These are phyloP conservation scores for Struthidea cinerea DNA, from an alignment of 2,113 vertebrate genomes.

Conservation along the genomic window DNA sequence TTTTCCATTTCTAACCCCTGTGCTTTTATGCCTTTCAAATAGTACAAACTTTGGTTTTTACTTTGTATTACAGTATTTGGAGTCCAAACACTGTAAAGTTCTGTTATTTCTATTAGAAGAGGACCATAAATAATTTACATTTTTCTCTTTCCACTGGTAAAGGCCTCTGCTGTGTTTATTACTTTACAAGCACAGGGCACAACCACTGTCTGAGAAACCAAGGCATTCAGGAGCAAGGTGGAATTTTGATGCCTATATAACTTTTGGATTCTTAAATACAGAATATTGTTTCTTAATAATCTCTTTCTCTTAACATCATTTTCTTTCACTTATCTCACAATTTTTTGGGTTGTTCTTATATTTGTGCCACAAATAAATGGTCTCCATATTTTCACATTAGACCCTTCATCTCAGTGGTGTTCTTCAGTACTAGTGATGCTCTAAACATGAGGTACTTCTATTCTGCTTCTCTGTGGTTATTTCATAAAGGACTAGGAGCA, in stretches of 20 bases:
- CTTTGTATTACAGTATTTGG: background rate
- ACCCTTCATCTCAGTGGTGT: background rate
- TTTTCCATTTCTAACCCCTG: background rate
- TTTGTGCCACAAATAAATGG: background rate
- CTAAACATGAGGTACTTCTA: background rate
- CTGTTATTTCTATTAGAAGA: background rate
- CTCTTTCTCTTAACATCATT: background rate
- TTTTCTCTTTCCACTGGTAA: background rate
- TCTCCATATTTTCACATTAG: background rate
- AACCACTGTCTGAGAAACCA: background rate
- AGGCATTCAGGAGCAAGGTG: rapidly evolving
- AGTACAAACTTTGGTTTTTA: background rate
- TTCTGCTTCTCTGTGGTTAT: background rate
- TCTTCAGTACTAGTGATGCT: background rate
- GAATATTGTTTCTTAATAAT: background rate
- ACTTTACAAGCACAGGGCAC: background rate
- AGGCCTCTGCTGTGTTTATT: background rate
- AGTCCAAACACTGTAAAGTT: background rate
- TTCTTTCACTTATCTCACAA: background rate
- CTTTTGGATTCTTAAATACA: background rate
- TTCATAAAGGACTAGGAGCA: background rate
- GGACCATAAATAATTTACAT: background rate
- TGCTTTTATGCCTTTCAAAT: background rate
- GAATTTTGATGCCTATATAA: background rate
- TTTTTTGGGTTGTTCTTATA: background rate